phyloP scores from a whole-genome alignment of 2,888 invertebrate genomes.

The Orthosia cruda region DNA sequence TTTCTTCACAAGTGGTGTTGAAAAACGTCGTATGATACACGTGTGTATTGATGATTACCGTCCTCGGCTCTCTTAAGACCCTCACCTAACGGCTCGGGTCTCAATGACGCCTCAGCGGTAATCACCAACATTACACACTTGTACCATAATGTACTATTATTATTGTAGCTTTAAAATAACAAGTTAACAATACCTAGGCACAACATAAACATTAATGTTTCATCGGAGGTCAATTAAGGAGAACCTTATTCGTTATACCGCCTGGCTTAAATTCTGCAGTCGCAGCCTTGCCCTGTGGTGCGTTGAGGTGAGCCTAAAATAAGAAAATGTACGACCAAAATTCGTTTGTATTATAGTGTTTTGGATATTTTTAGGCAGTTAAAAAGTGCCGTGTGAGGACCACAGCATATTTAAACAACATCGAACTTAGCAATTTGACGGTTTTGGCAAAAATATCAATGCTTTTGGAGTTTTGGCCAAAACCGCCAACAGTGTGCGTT shows the following conservation, averaged over 20 bases:
- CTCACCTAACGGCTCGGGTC: too few species aligned
- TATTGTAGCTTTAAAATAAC: neutral
- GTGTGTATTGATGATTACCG: too few species aligned
- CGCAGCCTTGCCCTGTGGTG: slow-evolving; percentile 21
- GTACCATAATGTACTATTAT: too few species aligned
- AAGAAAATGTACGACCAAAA: neutral
- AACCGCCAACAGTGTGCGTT: neutral
- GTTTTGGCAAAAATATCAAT: neutral
- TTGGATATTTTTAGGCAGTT: neutral
- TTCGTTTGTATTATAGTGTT: neutral
- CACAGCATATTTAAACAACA: neutral
- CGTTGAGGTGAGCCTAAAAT: slow-evolving; percentile 1
- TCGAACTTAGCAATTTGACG: neutral
- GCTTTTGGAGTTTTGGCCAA: neutral
- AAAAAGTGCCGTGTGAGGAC: neutral
- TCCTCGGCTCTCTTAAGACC: too few species aligned
- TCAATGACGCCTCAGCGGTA: too few species aligned
- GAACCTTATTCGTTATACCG: slow-evolving; percentile 1
- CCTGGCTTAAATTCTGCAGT: neutral
- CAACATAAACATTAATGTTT: neutral
- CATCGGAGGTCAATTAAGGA: neutral
- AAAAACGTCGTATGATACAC: too few species aligned
- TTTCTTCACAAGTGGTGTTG: too few species aligned
- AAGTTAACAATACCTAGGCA: neutral
- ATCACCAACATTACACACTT: too few species aligned